Base-by-base conservation (phyloP, 2,113 vertebrate genomes). In the Megaptera novaeangliae region DNA sequence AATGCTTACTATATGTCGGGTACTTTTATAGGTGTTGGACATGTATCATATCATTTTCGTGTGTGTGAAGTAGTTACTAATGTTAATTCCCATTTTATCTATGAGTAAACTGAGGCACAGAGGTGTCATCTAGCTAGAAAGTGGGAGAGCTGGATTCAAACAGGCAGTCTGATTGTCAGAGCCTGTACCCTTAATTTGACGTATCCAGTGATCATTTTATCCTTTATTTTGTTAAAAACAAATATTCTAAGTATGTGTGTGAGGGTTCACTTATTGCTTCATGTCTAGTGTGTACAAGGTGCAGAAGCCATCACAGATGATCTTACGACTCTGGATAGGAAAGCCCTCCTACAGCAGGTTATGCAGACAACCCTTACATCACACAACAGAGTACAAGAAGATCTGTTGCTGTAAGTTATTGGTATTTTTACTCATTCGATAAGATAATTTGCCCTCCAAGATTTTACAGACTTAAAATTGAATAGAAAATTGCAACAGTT, bases 331-430 rank as follows among this genome's bases (percentile, higher is more conserved):
- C 84, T 98, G 93, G 99, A 98, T 88, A 97, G 98, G 95, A 99
- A 99, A 96, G 98, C 95, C 88, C 95, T 98, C 21, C 93, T 99
- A 9, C 99, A 99, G 68, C 98, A 96, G 92, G 95, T 44, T 99
- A 98, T 90, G 98, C 91, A 11, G 98, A 91, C 34, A 98, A 97
- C 39, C 89, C 98, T 17, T 96, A 85, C 55, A 92, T 66, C 5
- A 17, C 80, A 23, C 97, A 91, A 20, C 96, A 95, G 12, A 97
- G 93, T 15, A 34, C 93, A 96, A 99, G 91, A 91, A 99, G 98
- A 96, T 96, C 95, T 31, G 98, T 99, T 83, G 98, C 98, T 20
- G 99, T 99, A 97, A 99, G 99, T 99, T 71, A 97, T 55, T 89
- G 20, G 52, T n/a, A 25, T 6, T 96, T 72, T 0, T 96, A 12